These are phyloP conservation scores for Propithecus perrieri DNA, from an alignment of 2,797 vertebrate genomes.

Conservation along the genomic window DNA sequence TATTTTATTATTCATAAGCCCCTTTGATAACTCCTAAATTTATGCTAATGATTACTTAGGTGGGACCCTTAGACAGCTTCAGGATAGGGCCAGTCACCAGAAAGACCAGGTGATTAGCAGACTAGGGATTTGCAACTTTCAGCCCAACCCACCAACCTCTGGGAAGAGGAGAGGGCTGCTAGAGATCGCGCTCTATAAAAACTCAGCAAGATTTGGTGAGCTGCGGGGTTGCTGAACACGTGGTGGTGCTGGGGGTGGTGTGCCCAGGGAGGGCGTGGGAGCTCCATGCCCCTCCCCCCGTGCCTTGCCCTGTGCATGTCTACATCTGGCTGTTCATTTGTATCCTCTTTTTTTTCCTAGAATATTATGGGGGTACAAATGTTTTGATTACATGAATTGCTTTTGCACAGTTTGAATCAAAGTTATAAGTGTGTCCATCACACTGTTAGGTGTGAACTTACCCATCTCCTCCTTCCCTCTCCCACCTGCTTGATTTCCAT, in stretches of 20 bases:
- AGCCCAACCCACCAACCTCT: not conserved
- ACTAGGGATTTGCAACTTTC: not conserved
- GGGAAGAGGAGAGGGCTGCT: not conserved
- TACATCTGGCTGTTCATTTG: not conserved
- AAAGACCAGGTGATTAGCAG: not conserved
- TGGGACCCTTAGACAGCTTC: not conserved
- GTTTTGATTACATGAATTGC: no score
- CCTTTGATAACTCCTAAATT: not conserved
- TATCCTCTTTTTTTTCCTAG: not conserved
- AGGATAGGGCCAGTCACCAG: not conserved
- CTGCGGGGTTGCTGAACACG: not conserved
- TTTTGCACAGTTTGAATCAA: no score
- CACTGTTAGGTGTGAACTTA: no score
- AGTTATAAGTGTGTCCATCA: no score
- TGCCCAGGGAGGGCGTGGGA: not conserved
- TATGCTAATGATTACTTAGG: not conserved
- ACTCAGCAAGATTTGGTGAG: not conserved
- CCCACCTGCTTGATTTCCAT: no score
- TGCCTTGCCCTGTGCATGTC: not conserved
- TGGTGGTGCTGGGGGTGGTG: no score
- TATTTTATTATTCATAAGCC: not conserved
- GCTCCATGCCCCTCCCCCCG: fast-evolving
- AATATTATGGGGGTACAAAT: no score
- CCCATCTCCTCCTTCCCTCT: no score
- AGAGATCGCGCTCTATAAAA: not conserved